Percentiles rank a stretch among this genome's conserved stretches.
Conservation (phyloP, 1,140 invertebrate genomes). For the Acromyrmex heyeri region DNA sequence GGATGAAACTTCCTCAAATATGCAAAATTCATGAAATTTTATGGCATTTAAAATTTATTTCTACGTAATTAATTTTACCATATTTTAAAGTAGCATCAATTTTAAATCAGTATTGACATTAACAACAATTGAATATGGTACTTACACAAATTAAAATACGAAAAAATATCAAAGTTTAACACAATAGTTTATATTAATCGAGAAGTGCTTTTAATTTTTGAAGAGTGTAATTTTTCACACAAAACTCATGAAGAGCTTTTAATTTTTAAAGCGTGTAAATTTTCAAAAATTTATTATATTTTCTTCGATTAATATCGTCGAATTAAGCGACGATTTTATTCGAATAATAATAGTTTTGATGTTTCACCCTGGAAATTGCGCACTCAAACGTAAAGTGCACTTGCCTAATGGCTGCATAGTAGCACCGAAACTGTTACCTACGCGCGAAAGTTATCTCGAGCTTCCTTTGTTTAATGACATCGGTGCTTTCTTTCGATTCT, state of each 20-base stretch:
- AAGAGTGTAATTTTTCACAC: background rate
- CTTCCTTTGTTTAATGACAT: constrained; percentile 46
- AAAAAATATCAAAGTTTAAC: background rate
- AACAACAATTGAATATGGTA: background rate
- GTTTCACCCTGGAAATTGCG: constrained; percentile 16
- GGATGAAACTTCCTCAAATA: background rate
- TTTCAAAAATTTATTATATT: background rate
- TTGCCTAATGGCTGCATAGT: constrained; percentile 10
- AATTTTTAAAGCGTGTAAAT: background rate
- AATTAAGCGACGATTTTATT: background rate
- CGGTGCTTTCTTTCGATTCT: background rate
- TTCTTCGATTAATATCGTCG: constrained; percentile 6
- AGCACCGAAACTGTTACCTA: constrained; percentile 14
- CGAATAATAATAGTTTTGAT: constrained; percentile 22
- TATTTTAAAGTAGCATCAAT: background rate
- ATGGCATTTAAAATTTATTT: constrained; percentile 3
- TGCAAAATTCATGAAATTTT: background rate
- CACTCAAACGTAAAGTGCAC: constrained; percentile 41
- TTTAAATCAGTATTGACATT: background rate
- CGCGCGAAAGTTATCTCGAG: constrained; percentile 12
- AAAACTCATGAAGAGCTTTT: background rate
- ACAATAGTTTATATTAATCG: background rate
- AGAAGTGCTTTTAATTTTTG: background rate
- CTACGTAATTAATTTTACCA: background rate
- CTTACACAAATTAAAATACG: background rate